Base-by-base conservation (phyloP, 2,113 vertebrate species). In the Atherinomorus stipes region DNA sequence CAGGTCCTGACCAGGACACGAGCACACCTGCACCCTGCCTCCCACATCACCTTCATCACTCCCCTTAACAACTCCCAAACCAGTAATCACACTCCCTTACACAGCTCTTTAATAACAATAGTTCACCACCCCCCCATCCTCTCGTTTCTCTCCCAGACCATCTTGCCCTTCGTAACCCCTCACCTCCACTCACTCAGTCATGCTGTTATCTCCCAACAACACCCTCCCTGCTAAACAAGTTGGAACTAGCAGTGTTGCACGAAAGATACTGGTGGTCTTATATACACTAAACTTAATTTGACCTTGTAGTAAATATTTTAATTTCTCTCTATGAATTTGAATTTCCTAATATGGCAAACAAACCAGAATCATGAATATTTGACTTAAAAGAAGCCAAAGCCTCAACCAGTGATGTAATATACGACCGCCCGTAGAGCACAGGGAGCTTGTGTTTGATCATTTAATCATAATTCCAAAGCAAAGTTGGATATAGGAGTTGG, bases 31-130 rank as follows among this genome's bases (percentile, higher is more conserved):
- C 53, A 65, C 56, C 68, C 67, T 52, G 49, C 44, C 57, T 76
- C 73, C 79, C 65, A 25, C 38, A 9, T 58, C 74, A 68, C 67
- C 56, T 11, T 53, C 42, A 45, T 28, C 7, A 47, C 40, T 66
- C 47, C 37, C 28, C 61, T 28, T 26, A 73, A 71, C 64, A 58
- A 42, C 69, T 70, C 72, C 74, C 78, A 63, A 40, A 76, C n/a
- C 66, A 58, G 65, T 62, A 52, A 65, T 75, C 45, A 15, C 61
- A 13, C 73, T 34, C 70, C 64, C 68, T 69, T 50, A 1, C 64
- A 38, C 67, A 51, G 58, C 84, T 80, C 73, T 51, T 78, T 70
- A 52, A 76, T 83, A 85, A 71, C 72, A 57, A n/a, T 58, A 53
- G 70, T 62, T 50, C n/a, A 31, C 12, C 25, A 25, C 54, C 69